Conservation (phyloP, 2,797 vertebrate genomes). For the Platalea minor region DNA sequence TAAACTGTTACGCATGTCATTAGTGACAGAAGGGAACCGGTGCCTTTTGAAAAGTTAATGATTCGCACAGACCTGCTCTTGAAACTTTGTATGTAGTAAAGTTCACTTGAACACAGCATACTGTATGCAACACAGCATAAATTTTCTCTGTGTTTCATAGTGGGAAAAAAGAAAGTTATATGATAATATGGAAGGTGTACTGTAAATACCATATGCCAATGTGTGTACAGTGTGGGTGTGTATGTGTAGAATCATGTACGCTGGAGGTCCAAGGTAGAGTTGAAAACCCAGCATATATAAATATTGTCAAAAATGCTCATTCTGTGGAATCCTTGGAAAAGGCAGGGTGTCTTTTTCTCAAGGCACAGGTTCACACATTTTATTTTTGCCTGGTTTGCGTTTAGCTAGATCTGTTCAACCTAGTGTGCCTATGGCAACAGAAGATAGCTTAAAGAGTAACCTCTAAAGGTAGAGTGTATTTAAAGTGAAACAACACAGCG, state of each 20-base stretch:
- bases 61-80: constrained; percentile 74
- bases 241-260: constrained; percentile 51
- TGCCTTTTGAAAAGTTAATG: constrained; percentile 85
- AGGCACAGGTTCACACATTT: constrained; percentile 29
- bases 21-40: constrained; percentile 81
- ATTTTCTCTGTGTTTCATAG: constrained; percentile 48
- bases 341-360: constrained; percentile 23
- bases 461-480: constrained; percentile 34
- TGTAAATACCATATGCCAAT: constrained; percentile 69
- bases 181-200: constrained; percentile 62
- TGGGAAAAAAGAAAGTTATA: constrained; percentile 59
- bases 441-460: constrained; percentile 41
- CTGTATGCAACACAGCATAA: constrained; percentile 56
- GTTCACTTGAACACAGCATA: constrained; percentile 64
- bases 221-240: constrained; percentile 56
- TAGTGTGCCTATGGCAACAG: constrained; percentile 22
- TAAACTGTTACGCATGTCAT: constrained; percentile 85
- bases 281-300: neutral
- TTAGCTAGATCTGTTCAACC: constrained; percentile 50
- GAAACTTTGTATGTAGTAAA: constrained; percentile 69
- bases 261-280: constrained; percentile 39
- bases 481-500: neutral
- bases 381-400: constrained; percentile 56
- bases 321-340: neutral
- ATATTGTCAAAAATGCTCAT: constrained; percentile 41